A percentile compares a stretch with the other conserved stretches of the same genome.
Conservation (phyloP, 2,888 invertebrate species). For the Noctuana brunneofusca region DNA sequence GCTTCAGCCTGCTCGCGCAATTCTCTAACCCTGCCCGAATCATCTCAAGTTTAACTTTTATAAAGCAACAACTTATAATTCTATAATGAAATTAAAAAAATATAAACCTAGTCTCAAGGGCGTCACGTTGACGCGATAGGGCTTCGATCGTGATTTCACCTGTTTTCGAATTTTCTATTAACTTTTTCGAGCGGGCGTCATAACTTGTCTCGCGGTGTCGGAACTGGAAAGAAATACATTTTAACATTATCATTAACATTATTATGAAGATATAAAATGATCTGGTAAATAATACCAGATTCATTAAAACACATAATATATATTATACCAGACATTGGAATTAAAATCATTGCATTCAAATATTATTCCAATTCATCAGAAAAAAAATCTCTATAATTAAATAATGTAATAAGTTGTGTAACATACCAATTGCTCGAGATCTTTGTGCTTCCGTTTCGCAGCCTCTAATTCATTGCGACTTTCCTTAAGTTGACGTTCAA, state of each 20-base stretch:
- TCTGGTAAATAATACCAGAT: no score
- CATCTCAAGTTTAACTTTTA: neutral
- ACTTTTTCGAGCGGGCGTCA: conserved; percentile 67
- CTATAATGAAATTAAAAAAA: no score
- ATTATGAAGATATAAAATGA: no score
- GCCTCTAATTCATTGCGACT: conserved; percentile 59
- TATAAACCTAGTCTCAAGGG: conserved; percentile 63
- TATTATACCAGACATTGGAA: no score
- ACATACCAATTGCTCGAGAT: conserved; percentile 70
- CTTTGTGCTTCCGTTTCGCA: conserved; percentile 65
- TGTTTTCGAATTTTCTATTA: conserved; percentile 69
- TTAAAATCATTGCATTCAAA: no score
- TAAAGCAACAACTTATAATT: no score
- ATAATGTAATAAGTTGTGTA: neutral
- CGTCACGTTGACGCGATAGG: conserved; percentile 69
- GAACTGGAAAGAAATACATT: conserved; percentile 50
- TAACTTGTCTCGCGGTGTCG: conserved; percentile 68
- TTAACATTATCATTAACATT: neutral
- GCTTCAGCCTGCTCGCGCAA: conserved; percentile 59
- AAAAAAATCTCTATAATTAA: neutral
- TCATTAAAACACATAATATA: no score
- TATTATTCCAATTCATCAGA: neutral
- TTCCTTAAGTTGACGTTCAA: conserved; percentile 70
- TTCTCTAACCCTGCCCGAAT: conserved; percentile 62
- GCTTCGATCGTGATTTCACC: conserved; percentile 71